Conservation (phyloP, 92 coral and sea anemone species). For the Epizoanthus rinbou region DNA sequence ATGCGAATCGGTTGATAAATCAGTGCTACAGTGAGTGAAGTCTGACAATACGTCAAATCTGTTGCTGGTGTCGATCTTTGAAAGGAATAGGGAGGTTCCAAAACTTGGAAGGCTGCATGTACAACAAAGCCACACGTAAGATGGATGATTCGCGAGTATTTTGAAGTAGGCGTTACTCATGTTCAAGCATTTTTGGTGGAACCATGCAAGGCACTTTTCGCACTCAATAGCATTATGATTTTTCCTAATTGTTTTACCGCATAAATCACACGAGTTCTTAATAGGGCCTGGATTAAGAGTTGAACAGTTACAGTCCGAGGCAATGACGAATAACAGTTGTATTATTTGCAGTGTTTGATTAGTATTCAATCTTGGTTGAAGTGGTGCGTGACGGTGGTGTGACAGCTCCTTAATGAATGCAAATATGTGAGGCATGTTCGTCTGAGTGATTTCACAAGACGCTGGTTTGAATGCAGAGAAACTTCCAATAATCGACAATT, state of each 20-base stretch:
- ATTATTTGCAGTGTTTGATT: constrained; percentile 5
- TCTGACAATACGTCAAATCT: too few relatives aligned
- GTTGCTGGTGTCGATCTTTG: constrained; percentile 3
- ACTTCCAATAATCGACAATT: constrained; percentile 3
- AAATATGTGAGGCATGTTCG: constrained; percentile 22
- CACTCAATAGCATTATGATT: constrained; percentile 28
- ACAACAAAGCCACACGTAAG: constrained; percentile 33
- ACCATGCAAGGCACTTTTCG: constrained; percentile 2
- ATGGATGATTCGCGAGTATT: constrained; percentile 11
- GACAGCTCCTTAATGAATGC: background rate
- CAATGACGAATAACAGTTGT: constrained; percentile 4
- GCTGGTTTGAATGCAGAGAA: constrained; percentile 22
- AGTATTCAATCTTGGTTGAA: constrained; percentile 14
- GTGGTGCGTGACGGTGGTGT: constrained; percentile 14
- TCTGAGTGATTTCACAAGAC: constrained; percentile 32
- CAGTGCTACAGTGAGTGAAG: too few relatives aligned
- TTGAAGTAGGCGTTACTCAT: constrained; percentile 27
- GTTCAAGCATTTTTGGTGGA: constrained; percentile 19
- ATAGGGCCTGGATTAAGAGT: constrained; percentile 32
- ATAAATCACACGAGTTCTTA: constrained; percentile 12
- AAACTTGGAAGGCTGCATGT: constrained; percentile 19
- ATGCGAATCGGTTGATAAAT: too few relatives aligned
- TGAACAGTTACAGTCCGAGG: constrained; percentile 33
- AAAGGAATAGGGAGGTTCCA: constrained; percentile 1
- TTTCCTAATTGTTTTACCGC: constrained; percentile 7